Evolutionary conservation across 2,113 vertebrate species (phyloP), one percentile per base, ranked within the genome.

Genomic region (Peromyscus maniculatus): DNA sequence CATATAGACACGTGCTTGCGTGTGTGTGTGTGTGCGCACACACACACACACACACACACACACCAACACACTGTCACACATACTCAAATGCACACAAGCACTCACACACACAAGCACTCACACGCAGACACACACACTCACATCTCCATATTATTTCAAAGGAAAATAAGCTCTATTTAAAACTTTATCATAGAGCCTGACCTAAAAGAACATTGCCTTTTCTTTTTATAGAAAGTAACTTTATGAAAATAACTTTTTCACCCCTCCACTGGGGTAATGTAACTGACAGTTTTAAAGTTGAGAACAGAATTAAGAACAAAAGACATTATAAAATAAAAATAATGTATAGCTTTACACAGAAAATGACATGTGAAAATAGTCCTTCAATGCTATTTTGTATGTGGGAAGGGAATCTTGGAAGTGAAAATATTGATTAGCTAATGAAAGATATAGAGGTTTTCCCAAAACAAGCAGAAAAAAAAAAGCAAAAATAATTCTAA

Each of bases 241-340:
- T 88, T 7, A 69, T 78, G 59, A 96, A 95, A 92, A 87, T 57
- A 86, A 96, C 7, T 92, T 55, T 26, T 92, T 69, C 31, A 95
- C 5, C 19, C 39, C 7, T 36, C 7, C 4, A 19, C 33, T 64
- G 33, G 13, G 17, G 0, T 93, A 75, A 96, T 72, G 39, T 62
- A 93, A 8, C 28, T 66, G 89, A 89, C 43, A 91, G 11, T 10
- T 90, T 89, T 89, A 64, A 94, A 77, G n/a, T 36, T 93, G 49
- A 62, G 36, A 46, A 87, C 64, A 62, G 49, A 75, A 69, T 46
- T 94, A 75, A 78, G 28, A 97, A 90, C 36, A 75, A 90, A 33
- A 92, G 24, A 21, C 78, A 10, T 5, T 69, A 84, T 7, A 67
- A 91, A 69, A 79, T 62, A 89, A 1, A 95, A 94, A 75, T 24